Conservation (phyloP, 2,113 vertebrate species). For the Litocranius walleri region DNA sequence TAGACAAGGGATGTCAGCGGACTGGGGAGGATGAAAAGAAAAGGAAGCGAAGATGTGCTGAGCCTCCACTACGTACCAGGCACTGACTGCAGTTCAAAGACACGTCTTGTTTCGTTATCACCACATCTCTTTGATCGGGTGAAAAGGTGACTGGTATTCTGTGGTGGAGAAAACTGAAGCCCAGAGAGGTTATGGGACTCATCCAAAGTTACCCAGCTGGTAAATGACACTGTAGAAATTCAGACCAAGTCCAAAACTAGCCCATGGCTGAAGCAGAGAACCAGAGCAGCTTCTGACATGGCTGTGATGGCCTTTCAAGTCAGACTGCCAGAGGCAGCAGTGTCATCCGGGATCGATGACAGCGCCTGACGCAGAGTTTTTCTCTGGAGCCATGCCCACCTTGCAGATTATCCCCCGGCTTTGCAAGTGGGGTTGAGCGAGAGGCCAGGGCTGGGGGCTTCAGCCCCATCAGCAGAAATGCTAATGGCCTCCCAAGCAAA, state of each 20-base stretch:
- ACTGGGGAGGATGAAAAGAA: not conserved
- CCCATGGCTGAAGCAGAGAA: not conserved
- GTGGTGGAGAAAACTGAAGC: not conserved
- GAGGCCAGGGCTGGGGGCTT: slow-evolving; percentile 38
- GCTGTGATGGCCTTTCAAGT: not conserved
- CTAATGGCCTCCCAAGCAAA: slow-evolving; percentile 25
- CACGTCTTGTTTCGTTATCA: not conserved
- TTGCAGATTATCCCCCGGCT: not conserved
- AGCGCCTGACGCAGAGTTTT: not conserved
- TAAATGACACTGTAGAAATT: not conserved
- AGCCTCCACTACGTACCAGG: not conserved
- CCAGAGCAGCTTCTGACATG: not conserved
- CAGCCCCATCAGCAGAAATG: slow-evolving; percentile 65
- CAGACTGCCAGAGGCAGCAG: not conserved
- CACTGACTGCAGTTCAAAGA: not conserved
- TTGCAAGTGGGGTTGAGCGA: not conserved
- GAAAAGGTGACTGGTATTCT: not conserved
- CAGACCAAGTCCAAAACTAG: not conserved
- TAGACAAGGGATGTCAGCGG: not conserved
- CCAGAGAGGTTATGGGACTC: not conserved
- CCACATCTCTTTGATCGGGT: not conserved
- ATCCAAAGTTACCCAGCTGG: not conserved
- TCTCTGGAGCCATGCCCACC: not conserved
- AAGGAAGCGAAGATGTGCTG: not conserved
- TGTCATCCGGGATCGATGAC: not conserved